A percentile compares a stretch with the other conserved stretches of the same genome.
These are phyloP conservation scores for Squalus acanthias DNA, from an alignment of 2,797 vertebrate species.

Conservation along the genomic window DNA sequence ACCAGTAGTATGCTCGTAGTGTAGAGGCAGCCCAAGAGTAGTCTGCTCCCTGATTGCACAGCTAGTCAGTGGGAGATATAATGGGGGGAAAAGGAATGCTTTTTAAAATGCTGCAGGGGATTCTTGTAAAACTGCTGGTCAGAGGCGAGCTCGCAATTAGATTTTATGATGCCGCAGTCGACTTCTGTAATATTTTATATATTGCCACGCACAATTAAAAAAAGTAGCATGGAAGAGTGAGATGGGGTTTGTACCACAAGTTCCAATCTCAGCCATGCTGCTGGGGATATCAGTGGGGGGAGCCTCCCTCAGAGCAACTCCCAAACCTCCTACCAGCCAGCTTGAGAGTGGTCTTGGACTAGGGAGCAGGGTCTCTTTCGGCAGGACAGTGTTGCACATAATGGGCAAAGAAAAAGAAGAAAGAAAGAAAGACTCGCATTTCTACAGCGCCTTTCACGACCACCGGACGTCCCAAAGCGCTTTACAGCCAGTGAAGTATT, in stretches of 20 bases:
- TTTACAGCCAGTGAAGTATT: too few species aligned
- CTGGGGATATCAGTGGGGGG: not conserved
- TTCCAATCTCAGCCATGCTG: not conserved
- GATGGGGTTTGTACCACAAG: too few species aligned
- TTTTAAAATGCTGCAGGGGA: not conserved
- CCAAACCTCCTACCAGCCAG: not conserved
- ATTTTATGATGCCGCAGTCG: too few species aligned
- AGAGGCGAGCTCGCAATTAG: too few species aligned
- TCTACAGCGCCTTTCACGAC: too few species aligned
- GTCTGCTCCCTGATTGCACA: not conserved
- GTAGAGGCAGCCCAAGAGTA: not conserved
- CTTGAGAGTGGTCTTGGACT: not conserved
- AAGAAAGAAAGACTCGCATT: too few species aligned
- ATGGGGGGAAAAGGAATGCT: not conserved
- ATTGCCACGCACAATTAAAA: too few species aligned
- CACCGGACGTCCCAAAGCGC: too few species aligned
- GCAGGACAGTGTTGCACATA: not conserved
- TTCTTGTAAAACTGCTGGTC: not conserved
- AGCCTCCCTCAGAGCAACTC: not conserved
- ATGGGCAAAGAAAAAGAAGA: not conserved
- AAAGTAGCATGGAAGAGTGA: too few species aligned
- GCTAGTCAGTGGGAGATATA: not conserved
- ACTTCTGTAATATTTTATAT: too few species aligned
- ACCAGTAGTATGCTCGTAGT: not conserved
- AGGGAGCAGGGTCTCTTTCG: not conserved